Percentiles rank a stretch among this genome's conserved stretches.
Evolutionary conservation across 2,797 vertebrate genomes (phyloP).

Genomic region (Paguma larvata): DNA sequence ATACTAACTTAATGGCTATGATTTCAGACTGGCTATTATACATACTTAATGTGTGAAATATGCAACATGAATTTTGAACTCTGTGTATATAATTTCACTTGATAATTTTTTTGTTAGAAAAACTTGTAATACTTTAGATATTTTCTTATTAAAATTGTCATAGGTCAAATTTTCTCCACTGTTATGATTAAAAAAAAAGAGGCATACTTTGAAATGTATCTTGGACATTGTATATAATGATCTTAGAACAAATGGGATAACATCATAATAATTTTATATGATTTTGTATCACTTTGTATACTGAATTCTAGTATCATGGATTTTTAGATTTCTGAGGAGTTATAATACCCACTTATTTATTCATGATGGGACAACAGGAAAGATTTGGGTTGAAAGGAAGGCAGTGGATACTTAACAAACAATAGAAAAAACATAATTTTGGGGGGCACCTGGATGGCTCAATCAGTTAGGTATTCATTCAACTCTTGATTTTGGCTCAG

Average conservation of each 20-base stretch:
- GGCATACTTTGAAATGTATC: not conserved
- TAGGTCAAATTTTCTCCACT: not conserved
- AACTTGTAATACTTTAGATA: not conserved
- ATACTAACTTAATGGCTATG: not conserved
- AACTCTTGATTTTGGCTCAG: no score
- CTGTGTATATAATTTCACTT: not conserved
- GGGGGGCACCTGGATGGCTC: no score
- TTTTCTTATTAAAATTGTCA: not conserved
- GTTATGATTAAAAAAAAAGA: not conserved
- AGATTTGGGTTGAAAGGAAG: not conserved
- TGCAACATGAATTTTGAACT: not conserved
- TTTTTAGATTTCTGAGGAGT: accelerated
- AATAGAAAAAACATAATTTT: not conserved
- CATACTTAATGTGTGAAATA: not conserved
- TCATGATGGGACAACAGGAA: not conserved
- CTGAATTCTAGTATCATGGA: accelerated
- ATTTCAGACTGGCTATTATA: not conserved
- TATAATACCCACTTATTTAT: not conserved
- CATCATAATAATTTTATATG: not conserved
- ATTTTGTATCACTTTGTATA: not conserved
- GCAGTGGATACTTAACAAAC: not conserved
- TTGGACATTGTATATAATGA: not conserved
- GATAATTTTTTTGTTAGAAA: accelerated
- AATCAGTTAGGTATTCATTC: no score
- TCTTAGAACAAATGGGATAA: not conserved